A percentile compares a stretch with the other conserved stretches of the same genome.
phyloP scores from a whole-genome alignment of 35 echinoderm and acorn worm genomes.

The Ophiothrix spiculata region DNA sequence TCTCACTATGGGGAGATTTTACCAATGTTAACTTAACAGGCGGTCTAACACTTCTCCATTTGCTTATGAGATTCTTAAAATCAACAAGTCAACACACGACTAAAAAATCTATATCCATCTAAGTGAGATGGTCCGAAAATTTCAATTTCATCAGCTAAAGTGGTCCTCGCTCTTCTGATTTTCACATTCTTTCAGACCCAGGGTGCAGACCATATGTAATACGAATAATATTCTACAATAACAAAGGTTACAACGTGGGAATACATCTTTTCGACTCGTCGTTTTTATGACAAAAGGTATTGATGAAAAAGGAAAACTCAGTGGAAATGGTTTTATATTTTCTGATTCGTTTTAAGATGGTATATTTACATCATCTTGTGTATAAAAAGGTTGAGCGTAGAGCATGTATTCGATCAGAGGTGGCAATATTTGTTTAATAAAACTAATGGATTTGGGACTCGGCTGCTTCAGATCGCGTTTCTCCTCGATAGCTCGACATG shows the following conservation, averaged over 20 bases:
- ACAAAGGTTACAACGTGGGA: not conserved
- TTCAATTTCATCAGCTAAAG: conserved; percentile 7
- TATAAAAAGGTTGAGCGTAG: not conserved
- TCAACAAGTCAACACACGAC: too few species aligned
- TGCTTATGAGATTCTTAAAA: not conserved
- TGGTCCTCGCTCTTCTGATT: not conserved
- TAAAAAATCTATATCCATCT: not conserved
- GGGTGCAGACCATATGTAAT: not conserved
- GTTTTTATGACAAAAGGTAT: not conserved
- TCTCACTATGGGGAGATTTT: too few species aligned
- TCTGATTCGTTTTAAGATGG: not conserved
- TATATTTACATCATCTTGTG: not conserved
- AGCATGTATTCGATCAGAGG: not conserved
- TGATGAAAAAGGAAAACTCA: not conserved
- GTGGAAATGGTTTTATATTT: not conserved
- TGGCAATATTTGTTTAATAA: not conserved
- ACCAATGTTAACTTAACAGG: not conserved
- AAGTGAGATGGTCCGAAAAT: not conserved
- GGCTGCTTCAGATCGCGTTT: not conserved
- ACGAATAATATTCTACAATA: not conserved
- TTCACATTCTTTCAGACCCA: not conserved
- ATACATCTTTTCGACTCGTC: too few species aligned
- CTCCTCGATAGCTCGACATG: too few species aligned
- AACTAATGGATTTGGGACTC: not conserved
- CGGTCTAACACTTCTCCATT: not conserved